phyloP scores from a whole-genome alignment of 2,797 vertebrate species.

The Podarcis lilfordi region DNA sequence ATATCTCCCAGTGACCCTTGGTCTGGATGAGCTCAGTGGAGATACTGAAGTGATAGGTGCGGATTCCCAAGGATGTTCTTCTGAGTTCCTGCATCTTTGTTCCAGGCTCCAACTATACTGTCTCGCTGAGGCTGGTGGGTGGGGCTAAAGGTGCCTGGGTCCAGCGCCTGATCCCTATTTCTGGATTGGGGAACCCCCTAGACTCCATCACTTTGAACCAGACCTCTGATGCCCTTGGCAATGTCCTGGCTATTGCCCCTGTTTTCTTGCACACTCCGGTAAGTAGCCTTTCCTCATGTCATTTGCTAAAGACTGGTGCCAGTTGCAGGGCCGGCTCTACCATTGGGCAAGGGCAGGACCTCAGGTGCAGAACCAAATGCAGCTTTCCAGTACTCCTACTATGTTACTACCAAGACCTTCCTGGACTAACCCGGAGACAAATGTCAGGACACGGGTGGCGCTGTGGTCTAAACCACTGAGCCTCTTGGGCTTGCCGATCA shows the following conservation, averaged over 20 bases:
- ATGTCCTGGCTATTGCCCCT: neutral
- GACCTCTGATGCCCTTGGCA: neutral
- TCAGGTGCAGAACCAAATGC: too few relatives aligned
- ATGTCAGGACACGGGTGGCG: too few relatives aligned
- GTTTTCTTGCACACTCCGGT: neutral
- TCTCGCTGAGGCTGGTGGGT: conserved; percentile 16
- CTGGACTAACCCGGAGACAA: too few relatives aligned
- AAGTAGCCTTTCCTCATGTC: neutral
- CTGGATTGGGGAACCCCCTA: neutral
- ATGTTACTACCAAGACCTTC: too few relatives aligned
- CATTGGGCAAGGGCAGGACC: neutral
- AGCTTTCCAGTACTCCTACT: too few relatives aligned
- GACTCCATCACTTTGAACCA: neutral
- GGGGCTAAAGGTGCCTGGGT: neutral
- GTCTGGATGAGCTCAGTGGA: too few relatives aligned
- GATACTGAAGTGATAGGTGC: too few relatives aligned
- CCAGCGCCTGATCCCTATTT: neutral
- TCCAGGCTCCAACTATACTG: conserved; percentile 6
- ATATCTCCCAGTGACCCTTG: too few relatives aligned
- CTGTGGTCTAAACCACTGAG: too few relatives aligned
- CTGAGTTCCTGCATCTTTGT: neutral
- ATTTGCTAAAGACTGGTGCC: neutral
- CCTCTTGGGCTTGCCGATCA: too few relatives aligned
- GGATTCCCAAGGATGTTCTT: too few relatives aligned
- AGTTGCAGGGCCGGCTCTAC: neutral